Evolutionary conservation across 2,113 vertebrate genomes (phyloP), one percentile per base, ranked within the genome.

Genomic region (Equus przewalskii): DNA sequence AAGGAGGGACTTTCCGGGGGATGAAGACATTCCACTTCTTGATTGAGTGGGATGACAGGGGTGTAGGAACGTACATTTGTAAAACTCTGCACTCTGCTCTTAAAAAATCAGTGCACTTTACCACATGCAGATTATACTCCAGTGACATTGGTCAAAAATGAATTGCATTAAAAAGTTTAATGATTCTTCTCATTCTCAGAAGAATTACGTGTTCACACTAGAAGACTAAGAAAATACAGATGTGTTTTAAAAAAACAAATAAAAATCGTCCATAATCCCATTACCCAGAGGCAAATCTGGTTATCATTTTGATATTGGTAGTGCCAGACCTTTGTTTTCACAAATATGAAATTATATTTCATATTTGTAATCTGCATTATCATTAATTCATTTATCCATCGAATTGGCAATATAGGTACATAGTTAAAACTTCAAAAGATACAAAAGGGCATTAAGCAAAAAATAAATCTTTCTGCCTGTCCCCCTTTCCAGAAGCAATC

Each of bases 171-270:
- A 86, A 89, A 51, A 65, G 14, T 72, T 87, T 22, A 36, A 36
- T 65, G 33, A 80, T 7, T 75, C 79, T 94, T 91, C 73, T 96
- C n/a, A 82, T 79, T 91, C 70, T 95, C 64, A 60, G 79, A 89
- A 96, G 46, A 92, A 90, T 46, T 44, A 36, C 21, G 30, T 6
- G 8, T 16, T 78, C n/a, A 85, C 26, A 64, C 33, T 41, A 90
- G 36, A 95, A 97, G 67, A 86, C n/a, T 49, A 54, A 65, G 19
- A 92, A 85, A 95, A 88, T 3, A 44, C 28, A 85, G 24, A 41
- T 41, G 30, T 24, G 33, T 41, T 79, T 36, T 91, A 49, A 58
- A 60, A 65, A 87, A 41, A 26, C 4, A 80, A 81, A 80, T 15
- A 26, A 89, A 88, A 72, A 46, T 22, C 60, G 86, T 28, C 51